Conservation (phyloP, 2,888 invertebrate species). For the Hypsopygia costalis region DNA sequence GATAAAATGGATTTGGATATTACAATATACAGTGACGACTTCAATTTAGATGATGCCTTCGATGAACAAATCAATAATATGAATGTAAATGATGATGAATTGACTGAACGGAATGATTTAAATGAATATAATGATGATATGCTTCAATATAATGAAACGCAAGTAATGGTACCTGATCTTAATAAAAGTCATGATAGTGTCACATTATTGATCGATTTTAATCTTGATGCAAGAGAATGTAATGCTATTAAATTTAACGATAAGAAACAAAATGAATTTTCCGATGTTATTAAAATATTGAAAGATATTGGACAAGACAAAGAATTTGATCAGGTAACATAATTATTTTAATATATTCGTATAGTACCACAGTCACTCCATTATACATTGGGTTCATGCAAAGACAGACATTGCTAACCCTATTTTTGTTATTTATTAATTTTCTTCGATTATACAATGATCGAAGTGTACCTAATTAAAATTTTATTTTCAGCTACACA, state of each 20-base stretch:
- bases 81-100: constrained; percentile 2
- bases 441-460: no score
- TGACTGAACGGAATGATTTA: background rate
- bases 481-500: background rate
- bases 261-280: background rate
- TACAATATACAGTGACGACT: constrained; percentile 47
- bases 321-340: background rate
- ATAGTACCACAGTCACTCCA: no score
- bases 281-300: background rate
- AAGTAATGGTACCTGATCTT: background rate
- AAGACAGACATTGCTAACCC: no score
- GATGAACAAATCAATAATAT: constrained; percentile 13
- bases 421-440: no score
- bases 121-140: background rate
- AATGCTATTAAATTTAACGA: constrained; percentile 3
- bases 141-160: background rate
- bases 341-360: background rate
- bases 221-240: background rate
- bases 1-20: constrained; percentile 25
- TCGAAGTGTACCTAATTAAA: no score
- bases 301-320: background rate
- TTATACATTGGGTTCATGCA: no score
- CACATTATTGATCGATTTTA: background rate
- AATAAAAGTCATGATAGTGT: background rate
- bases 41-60: constrained; percentile 29